Evolutionary conservation across 2,113 vertebrate species (phyloP).

Genomic region (Struthio camelus): DNA sequence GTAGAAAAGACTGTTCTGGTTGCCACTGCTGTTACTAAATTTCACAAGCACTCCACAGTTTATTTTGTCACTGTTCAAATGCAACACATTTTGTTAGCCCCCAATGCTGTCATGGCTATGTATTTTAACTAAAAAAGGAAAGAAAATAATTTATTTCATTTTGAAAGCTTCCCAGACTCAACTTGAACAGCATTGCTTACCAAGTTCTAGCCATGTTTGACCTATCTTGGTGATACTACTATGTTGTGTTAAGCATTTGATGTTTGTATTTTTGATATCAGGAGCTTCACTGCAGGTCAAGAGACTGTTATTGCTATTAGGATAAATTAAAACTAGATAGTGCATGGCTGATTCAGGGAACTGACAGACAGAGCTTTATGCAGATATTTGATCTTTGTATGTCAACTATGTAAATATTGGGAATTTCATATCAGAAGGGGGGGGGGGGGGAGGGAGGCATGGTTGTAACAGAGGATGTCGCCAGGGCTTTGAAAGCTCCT

Average conservation of each 20-base stretch:
- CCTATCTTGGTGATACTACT: background rate
- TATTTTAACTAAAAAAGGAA: background rate
- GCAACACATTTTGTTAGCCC: background rate
- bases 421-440: background rate
- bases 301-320: background rate
- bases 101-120: background rate
- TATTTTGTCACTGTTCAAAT: background rate
- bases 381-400: background rate
- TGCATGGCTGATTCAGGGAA: background rate
- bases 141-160: background rate
- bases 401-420: background rate
- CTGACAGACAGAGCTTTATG: background rate
- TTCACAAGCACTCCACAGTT: background rate
- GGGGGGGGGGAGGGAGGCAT: background rate
- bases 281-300: background rate
- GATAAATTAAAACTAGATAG: background rate
- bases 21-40: background rate
- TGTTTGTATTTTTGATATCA: background rate
- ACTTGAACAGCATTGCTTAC: background rate
- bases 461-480: background rate
- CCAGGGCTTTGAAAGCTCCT: background rate
- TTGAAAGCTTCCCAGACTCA: background rate
- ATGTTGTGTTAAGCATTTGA: background rate
- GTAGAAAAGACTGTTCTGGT: background rate
- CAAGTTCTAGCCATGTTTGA: background rate